These are phyloP conservation scores for Drosophila gaucha DNA, from an alignment of 2,888 invertebrate genomes.

Conservation along the genomic window DNA sequence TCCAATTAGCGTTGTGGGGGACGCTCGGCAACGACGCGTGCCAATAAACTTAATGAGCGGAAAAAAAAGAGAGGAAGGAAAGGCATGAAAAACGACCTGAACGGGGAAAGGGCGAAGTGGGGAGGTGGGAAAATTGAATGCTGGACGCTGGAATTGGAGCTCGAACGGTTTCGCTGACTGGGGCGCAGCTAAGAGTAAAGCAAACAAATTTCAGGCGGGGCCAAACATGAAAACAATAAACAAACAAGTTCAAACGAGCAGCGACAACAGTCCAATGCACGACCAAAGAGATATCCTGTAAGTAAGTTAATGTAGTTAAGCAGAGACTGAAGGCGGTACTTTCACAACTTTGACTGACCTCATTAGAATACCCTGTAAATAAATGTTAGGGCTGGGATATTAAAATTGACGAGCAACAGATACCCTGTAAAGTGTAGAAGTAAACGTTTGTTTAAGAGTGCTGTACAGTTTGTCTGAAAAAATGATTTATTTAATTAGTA, in stretches of 20 bases:
- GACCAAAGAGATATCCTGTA: constrained; percentile 20
- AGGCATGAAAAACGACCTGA: not conserved
- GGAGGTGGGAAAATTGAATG: constrained; percentile 8
- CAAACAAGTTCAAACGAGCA: constrained; percentile 12
- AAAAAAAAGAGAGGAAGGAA: constrained; percentile 19
- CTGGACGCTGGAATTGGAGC: constrained; percentile 10
- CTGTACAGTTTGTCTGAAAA: too few species aligned
- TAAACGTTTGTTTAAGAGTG: not conserved
- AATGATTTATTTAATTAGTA: too few species aligned
- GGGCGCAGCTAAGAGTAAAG: constrained; percentile 25
- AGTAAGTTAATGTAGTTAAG: not conserved
- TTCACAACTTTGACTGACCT: too few species aligned
- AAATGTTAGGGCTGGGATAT: too few species aligned
- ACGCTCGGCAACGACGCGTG: constrained; percentile 27
- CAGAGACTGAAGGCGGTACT: not conserved
- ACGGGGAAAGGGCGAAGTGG: not conserved
- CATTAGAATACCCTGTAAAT: not conserved
- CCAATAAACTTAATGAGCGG: constrained; percentile 43
- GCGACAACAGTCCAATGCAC: not conserved
- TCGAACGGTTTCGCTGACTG: not conserved
- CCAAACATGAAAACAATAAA: constrained; percentile 20
- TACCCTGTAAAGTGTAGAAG: not conserved
- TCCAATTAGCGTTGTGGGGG: constrained; percentile 57
- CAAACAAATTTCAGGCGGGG: constrained; percentile 30
- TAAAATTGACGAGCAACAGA: not conserved